Evolutionary conservation across 1,140 invertebrate genomes (phyloP), one percentile per base, ranked within the genome.

Genomic region (Cydia amplana): DNA sequence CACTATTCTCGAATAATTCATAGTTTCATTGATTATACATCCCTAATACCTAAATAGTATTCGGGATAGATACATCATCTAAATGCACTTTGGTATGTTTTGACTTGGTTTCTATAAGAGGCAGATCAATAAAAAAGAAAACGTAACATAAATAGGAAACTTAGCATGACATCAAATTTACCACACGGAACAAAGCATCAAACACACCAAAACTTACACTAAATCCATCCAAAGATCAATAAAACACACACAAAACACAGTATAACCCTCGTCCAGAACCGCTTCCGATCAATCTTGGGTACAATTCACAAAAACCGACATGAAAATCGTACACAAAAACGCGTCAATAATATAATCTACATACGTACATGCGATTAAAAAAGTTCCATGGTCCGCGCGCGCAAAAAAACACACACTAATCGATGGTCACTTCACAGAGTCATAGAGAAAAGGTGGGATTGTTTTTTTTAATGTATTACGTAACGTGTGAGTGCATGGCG

Each of bases 381-480:
- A 40, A 40, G 28, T n/a, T 70, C 65, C 65, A 70, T 70, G 28
- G 65, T 18, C 28, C 65, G 65, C n/a, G 28, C 65, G 32, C 12
- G 43, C 32, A 70, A 32, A 65, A 43, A 40, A 70, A 70, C 72
- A 73, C 72, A 73, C 40, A 73, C 20, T 73, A 18, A 73, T 73
- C 72, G 20, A 49, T 43, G 36, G 70, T 49, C 43, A 49, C 72
- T 43, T 55, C 49, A 73, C 49, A 46, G 18, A 72, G 43, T 73
- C 40, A 73, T 49, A 60, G 25, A 65, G 40, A 63, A 77, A 67
- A 64, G 14, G 77, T 23, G 43, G 60, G 64, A 72, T 77, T 79
- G 70, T 65, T 80, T 83, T 82, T 60, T 82, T 85, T 91, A 89
- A 91, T 90, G 86, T 91, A 85, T 91, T 92, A 91, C 89, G 86